Base-by-base conservation (phyloP, 2,113 vertebrate species). In the Numenius arquata region DNA sequence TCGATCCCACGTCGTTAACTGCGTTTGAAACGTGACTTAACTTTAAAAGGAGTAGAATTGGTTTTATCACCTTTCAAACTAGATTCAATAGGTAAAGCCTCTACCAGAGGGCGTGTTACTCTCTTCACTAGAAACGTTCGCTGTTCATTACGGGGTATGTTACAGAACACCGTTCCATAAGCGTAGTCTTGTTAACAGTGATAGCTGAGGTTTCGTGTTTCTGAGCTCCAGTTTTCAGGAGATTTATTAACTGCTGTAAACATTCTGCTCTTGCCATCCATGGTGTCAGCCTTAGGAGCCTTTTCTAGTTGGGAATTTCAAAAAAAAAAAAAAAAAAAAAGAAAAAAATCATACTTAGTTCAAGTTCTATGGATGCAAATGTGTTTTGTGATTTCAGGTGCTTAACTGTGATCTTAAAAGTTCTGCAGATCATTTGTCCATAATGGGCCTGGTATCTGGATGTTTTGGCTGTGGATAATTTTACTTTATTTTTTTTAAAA, bases 181-280 rank as follows among this genome's bases (percentile, higher is more conserved):
- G 93, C 90, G 16, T 96, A 59, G 94, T 97, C 93, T 97, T 79
- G 97, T 97, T 91, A 65, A 43, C 70, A 85, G 95, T 96, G 90
- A 80, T 95, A 92, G 93, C 72, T 89, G 63, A 97, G 97, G 97
- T 93, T 96, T 96, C 36, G 88, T 97, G 95, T 98, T 95, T 90
- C 93, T 72, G 82, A 97, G 96, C 96, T 97, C 97, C 96, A 12
- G 43, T 97, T 98, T 97, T 97, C 92, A 94, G 93, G 96, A 97
- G 96, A 89, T 91, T 97, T 95, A 29, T 90, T 90, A 96, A 96
- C 94, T 97, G 97, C 96, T 97, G 96, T 96, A 94, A 95, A 96
- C 73, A 84, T 83, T 86, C 85, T 96, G 92, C 86, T 97, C 91
- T 96, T 96, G 96, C 96, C 96, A 94, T 95, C 36, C 88, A 34